Evolutionary conservation across 2,797 vertebrate genomes (phyloP), one percentile per base, ranked within the genome.

Genomic region (Sylvilagus floridanus): DNA sequence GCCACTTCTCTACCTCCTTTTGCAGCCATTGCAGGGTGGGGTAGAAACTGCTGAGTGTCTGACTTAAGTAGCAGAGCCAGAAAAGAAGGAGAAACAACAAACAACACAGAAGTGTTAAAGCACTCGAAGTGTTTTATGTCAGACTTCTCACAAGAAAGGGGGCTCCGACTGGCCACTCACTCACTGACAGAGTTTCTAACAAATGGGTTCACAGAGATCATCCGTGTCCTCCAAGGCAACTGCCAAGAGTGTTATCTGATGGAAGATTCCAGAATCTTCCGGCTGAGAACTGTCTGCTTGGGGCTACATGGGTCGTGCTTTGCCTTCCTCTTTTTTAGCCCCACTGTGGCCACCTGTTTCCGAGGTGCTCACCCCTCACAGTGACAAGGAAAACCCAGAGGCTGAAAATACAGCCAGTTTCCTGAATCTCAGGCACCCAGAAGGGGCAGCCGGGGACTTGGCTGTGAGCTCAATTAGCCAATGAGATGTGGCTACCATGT

Each of bases 361-460:
- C 0, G 57, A 96, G 90, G 92, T 93, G 86, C 60, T 90, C 47
- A 2, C 37, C 28, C 32, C 76, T 93, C n/a, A 1, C 42, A 68
- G 84, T 83, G 89, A 93, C 90, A 90, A 95, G 95, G 88, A 95
- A 96, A 96, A 84, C 84, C 92, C 92, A 83, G 90, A 95, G 42
- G 71, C 95, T 93, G 79, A 95, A 94, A 96, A 94, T 69, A 95
- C 87, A 89, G 73, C 69, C 42, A 19, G 84, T 94, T 97, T 97
- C 96, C 95, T 95, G 96, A 96, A 96, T 88, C 94, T 92, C 90
- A 47, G 88, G 93, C 91, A 91, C 75, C 1, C 1, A 88, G 83
- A 37, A 16, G 10, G 2, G n/a, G 68, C 9, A 35, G 57, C 8
- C 35, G 72, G 88, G 85, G 71, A 95, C 63, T 88, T 69, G 84